These are phyloP conservation scores for Keiferia lycopersicella DNA, from an alignment of 2,888 invertebrate species.

Conservation along the genomic window DNA sequence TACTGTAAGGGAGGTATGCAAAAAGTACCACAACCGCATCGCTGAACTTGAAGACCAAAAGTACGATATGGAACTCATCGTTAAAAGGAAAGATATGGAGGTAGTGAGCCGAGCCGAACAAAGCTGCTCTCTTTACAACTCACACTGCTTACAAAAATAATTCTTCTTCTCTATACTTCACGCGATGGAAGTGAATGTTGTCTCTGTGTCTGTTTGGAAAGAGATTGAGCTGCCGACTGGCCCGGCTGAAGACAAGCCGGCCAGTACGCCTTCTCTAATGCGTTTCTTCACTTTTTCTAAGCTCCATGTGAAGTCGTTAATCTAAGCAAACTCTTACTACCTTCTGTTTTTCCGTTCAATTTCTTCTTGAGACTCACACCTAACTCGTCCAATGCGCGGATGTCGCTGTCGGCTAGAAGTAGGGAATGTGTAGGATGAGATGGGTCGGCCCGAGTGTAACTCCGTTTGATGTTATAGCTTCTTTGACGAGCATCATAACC, in stretches of 20 bases:
- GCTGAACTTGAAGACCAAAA: slow-evolving; percentile 94
- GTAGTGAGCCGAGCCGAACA: slow-evolving; percentile 83
- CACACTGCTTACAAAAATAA: slow-evolving; percentile 65
- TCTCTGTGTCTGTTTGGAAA: slow-evolving; percentile 68
- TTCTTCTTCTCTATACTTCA: slow-evolving; percentile 68
- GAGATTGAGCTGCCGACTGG: slow-evolving; percentile 58
- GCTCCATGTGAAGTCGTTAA: slow-evolving; percentile 65
- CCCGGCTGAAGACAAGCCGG: slow-evolving; percentile 45
- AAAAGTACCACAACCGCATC: slow-evolving; percentile 95
- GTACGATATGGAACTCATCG: slow-evolving; percentile 99
- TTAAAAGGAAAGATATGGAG: slow-evolving; percentile 99
- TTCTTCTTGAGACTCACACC: slow-evolving; percentile 63
- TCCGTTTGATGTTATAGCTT: slow-evolving; percentile 81
- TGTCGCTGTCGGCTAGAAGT: slow-evolving; percentile 39
- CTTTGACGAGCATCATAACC: slow-evolving; percentile 86
- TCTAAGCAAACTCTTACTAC: slow-evolving; percentile 61
- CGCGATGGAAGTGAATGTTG: slow-evolving; percentile 68
- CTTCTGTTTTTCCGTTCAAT: slow-evolving; percentile 60
- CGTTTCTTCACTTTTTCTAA: slow-evolving; percentile 66
- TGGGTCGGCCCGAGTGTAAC: slow-evolving; percentile 56
- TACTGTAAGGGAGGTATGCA: slow-evolving; percentile 87
- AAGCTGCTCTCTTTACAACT: slow-evolving; percentile 54
- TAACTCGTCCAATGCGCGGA: slow-evolving; percentile 57
- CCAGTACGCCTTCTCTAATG: slow-evolving; percentile 63
- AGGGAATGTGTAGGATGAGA: slow-evolving; percentile 16